These are phyloP conservation scores for Adelges cooleyi DNA, from an alignment of 1,140 invertebrate species.

Conservation along the genomic window DNA sequence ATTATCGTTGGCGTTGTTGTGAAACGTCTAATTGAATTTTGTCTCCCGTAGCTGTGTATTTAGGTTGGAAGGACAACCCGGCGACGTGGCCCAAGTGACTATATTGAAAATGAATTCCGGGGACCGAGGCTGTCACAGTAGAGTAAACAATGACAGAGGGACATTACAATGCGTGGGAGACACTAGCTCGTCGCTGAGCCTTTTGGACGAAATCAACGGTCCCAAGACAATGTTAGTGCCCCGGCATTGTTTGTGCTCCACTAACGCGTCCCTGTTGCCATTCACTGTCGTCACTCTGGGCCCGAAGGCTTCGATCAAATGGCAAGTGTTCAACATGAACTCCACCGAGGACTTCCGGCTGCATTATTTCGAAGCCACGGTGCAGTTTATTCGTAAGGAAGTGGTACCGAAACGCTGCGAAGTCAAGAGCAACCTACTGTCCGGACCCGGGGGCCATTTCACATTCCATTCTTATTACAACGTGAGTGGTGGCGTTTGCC, in stretches of 20 bases:
- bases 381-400: slow-evolving; percentile 62
- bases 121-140: slow-evolving; percentile 44
- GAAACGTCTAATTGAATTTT: no score
- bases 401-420: slow-evolving; percentile 45
- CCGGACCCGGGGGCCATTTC: slow-evolving; percentile 65
- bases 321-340: slow-evolving; percentile 68
- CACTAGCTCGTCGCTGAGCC: slow-evolving; percentile 40
- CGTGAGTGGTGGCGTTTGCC: no score
- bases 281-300: slow-evolving; percentile 65
- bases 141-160: slow-evolving; percentile 52
- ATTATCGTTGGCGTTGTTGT: no score
- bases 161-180: slow-evolving; percentile 57
- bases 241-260: slow-evolving; percentile 59
- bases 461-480: slow-evolving; percentile 46
- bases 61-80: slow-evolving; percentile 66
- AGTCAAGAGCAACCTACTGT: slow-evolving; percentile 44
- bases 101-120: slow-evolving; percentile 51
- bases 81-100: slow-evolving; percentile 59
- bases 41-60: slow-evolving; percentile 59
- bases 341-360: slow-evolving; percentile 70
- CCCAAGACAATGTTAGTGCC: slow-evolving; percentile 49
- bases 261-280: slow-evolving; percentile 43
- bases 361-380: slow-evolving; percentile 69
- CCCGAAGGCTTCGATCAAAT: slow-evolving; percentile 65
- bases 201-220: slow-evolving; percentile 61